Conservation (phyloP, 2,113 vertebrate species). For the Lasiurus cinereus region DNA sequence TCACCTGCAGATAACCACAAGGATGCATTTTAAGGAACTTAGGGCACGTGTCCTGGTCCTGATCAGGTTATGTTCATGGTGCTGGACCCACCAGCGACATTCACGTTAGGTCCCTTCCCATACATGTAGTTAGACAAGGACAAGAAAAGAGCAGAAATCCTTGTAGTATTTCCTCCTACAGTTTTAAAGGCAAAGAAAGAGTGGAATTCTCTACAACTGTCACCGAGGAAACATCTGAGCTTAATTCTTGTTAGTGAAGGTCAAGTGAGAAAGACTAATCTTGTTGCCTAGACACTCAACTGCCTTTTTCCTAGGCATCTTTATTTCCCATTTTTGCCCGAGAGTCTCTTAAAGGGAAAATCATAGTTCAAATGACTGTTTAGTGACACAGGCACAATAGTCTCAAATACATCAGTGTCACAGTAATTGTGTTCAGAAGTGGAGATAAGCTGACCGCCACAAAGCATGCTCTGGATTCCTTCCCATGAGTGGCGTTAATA, state of each 20-base stretch:
- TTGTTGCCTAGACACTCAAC: constrained; percentile 86
- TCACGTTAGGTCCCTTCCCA: constrained; percentile 83
- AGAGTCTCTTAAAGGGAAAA: constrained; percentile 79
- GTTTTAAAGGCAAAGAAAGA: constrained; percentile 83
- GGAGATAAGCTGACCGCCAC: constrained; percentile 41
- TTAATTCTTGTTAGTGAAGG: constrained; percentile 82
- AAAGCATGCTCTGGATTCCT: constrained; percentile 52
- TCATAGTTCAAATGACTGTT: constrained; percentile 75
- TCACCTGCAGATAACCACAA: constrained; percentile 83
- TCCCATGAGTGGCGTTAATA: background rate
- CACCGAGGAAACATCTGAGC: constrained; percentile 82
- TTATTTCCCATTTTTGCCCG: constrained; percentile 75
- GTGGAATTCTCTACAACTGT: constrained; percentile 81
- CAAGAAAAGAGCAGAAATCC: constrained; percentile 83
- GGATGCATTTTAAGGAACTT: constrained; percentile 71
- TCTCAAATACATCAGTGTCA: constrained; percentile 75
- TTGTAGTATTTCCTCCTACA: constrained; percentile 78
- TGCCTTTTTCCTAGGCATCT: constrained; percentile 85
- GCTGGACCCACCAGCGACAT: constrained; percentile 72
- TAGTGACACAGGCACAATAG: constrained; percentile 72
- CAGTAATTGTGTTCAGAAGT: constrained; percentile 66
- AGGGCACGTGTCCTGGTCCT: constrained; percentile 82
- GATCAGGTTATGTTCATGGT: constrained; percentile 80
- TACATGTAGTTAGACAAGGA: constrained; percentile 84
- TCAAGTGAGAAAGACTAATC: constrained; percentile 83